phyloP scores from a whole-genome alignment of 2,113 vertebrate genomes.

The Ibidorhyncha struthersii region DNA sequence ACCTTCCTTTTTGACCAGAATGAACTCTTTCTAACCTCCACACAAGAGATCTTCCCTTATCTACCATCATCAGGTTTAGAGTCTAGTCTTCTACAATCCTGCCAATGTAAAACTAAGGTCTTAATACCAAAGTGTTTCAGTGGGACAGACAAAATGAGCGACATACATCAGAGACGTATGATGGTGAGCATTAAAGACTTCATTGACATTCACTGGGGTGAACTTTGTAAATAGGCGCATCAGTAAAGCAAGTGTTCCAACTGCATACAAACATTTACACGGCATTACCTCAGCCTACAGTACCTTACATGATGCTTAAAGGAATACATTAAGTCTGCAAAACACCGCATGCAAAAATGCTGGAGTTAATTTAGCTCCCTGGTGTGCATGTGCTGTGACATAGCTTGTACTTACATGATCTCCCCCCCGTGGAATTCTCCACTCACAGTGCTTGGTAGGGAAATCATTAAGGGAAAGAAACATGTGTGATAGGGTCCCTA shows the following conservation, averaged over 20 bases:
- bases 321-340: not conserved
- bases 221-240: not conserved
- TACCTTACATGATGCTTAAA: not conserved
- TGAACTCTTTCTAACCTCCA: not conserved
- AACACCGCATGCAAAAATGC: not conserved
- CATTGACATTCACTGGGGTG: not conserved
- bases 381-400: not conserved
- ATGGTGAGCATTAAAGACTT: not conserved
- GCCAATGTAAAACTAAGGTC: not conserved
- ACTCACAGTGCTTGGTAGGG: not conserved
- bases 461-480: not conserved
- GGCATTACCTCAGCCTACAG: not conserved
- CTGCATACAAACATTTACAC: not conserved
- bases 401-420: not conserved
- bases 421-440: not conserved
- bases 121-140: not conserved
- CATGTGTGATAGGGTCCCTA: not conserved
- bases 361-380: not conserved
- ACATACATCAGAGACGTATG: not conserved
- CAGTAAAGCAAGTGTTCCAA: not conserved
- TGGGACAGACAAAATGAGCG: not conserved
- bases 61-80: not conserved
- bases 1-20: not conserved
- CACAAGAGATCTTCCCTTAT: not conserved
- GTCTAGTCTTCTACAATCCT: not conserved